Conservation (phyloP, 2,888 invertebrate genomes). For the Drosophila monieri region DNA sequence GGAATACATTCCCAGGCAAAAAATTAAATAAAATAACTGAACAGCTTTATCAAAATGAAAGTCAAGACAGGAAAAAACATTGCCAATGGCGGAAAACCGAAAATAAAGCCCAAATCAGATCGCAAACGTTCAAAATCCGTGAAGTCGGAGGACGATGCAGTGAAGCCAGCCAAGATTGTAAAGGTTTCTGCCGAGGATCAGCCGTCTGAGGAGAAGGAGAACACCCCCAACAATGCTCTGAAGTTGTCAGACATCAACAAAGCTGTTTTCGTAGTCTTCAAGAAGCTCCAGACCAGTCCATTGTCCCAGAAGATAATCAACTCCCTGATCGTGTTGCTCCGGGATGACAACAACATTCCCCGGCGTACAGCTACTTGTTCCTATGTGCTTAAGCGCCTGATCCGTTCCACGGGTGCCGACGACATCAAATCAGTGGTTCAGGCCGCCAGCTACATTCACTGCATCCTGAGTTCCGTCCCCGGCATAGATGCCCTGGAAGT, state of each 20-base stretch:
- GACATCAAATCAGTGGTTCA: constrained; percentile 36
- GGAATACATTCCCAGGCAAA: background rate
- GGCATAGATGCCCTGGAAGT: constrained; percentile 43
- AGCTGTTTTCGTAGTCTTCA: constrained; percentile 21
- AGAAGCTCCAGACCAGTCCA: constrained; percentile 13
- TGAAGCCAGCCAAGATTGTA: constrained; percentile 4
- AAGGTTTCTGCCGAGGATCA: background rate
- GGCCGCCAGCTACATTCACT: constrained; percentile 21
- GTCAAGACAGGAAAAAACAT: constrained; percentile 6
- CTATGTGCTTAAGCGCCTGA: constrained; percentile 54
- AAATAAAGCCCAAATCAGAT: constrained; percentile 6
- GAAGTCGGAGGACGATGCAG: constrained; percentile 12
- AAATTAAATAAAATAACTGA: background rate
- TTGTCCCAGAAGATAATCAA: constrained; percentile 24
- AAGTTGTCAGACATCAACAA: constrained; percentile 26
- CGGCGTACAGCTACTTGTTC: constrained; percentile 54
- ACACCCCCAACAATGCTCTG: constrained; percentile 2
- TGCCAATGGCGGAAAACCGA: constrained; percentile 2
- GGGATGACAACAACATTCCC: constrained; percentile 17
- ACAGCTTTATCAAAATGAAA: constrained; percentile 8
- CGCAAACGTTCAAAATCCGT: constrained; percentile 6
- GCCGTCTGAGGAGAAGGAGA: constrained; percentile 20
- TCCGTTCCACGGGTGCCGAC: constrained; percentile 65
- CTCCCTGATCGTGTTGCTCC: constrained; percentile 11
- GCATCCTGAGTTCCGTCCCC: constrained; percentile 42